Evolutionary conservation across 2,797 vertebrate species (phyloP), one percentile per base, ranked within the genome.

Genomic region (Acanthornis magna): DNA sequence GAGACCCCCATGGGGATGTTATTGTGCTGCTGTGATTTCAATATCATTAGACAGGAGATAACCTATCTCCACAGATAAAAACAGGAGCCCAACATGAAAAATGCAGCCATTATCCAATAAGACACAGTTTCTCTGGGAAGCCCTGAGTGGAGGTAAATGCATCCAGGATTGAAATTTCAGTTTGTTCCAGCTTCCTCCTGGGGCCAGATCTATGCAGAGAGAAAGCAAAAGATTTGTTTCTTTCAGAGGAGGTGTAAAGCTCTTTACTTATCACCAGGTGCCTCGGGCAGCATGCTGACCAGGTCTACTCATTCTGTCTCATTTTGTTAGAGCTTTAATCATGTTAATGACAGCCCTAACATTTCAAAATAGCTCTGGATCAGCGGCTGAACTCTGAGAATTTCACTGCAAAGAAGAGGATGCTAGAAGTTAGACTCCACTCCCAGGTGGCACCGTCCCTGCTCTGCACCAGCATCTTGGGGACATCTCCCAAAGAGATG

Each of bases 261-360:
- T 85, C 65, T 88, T 93, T 91, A 27, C 17, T 7, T 75, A 80
- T 70, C 40, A 58, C 48, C 50, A 58, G 66, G 18, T 68, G 43
- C 40, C 36, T 93, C 13, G 3, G 66, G 78, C 3, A 1, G 66
- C 68, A 43, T n/a, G 58, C 78, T 91, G 86, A 85, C 84, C 75
- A 63, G 75, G 43, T 88, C 91, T 85, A 13, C 80, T 91, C 58
- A 36, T 91, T 80, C 67, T 0, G 7, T 71, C 47, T 83, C 25
- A 38, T 91, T 94, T 92, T 1, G 5, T 90, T 90, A 92, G 50
- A 72, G 50, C 57, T 92, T 87, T 94, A 95, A 88, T 94, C 91
- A 81, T 0, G 3, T 60, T 89, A 89, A 93, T 89, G 92, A 68
- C 72, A 81, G 26, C 71, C 29, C 38, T 88, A 91, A 85, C 62